Evolutionary conservation across 2,888 invertebrate species (phyloP).

Genomic region (Thera obeliscata): DNA sequence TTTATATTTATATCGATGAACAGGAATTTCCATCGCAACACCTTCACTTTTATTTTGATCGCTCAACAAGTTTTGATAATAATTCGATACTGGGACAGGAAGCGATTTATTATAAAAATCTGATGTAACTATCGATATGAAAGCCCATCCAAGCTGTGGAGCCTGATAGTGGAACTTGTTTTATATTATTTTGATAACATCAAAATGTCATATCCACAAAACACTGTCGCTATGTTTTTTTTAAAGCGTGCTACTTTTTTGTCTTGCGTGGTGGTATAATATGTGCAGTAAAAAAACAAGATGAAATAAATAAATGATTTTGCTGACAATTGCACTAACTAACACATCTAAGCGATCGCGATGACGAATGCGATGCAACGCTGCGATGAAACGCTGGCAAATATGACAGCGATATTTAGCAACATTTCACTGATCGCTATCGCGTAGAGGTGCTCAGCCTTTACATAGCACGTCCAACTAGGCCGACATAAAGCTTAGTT

Average conservation of each 20-base stretch:
- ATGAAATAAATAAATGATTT: too few relatives aligned
- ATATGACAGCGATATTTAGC: too few relatives aligned
- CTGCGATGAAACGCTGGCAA: too few relatives aligned
- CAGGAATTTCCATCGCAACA: conserved; percentile 3
- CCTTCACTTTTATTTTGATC: conserved; percentile 33
- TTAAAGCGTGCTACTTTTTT: too few relatives aligned
- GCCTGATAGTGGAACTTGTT: conserved; percentile 46
- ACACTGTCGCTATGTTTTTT: too few relatives aligned
- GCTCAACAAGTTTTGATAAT: conserved; percentile 45
- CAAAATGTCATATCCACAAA: conserved; percentile 27
- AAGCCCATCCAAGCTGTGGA: conserved; percentile 47
- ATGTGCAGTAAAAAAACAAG: too few relatives aligned
- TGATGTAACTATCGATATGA: conserved; percentile 65
- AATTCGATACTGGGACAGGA: conserved; percentile 69
- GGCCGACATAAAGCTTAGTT: background rate
- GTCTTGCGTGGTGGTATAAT: too few relatives aligned
- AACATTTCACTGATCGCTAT: too few relatives aligned
- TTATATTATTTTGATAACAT: conserved; percentile 43
- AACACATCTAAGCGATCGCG: too few relatives aligned
- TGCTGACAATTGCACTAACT: too few relatives aligned
- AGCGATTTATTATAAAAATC: conserved; percentile 75
- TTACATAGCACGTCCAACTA: background rate
- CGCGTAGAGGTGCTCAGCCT: too few relatives aligned
- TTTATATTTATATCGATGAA: background rate
- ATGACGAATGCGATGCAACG: too few relatives aligned